These are phyloP conservation scores for Alentia gelatinosa DNA, from an alignment of 2,888 invertebrate genomes.

Conservation along the genomic window DNA sequence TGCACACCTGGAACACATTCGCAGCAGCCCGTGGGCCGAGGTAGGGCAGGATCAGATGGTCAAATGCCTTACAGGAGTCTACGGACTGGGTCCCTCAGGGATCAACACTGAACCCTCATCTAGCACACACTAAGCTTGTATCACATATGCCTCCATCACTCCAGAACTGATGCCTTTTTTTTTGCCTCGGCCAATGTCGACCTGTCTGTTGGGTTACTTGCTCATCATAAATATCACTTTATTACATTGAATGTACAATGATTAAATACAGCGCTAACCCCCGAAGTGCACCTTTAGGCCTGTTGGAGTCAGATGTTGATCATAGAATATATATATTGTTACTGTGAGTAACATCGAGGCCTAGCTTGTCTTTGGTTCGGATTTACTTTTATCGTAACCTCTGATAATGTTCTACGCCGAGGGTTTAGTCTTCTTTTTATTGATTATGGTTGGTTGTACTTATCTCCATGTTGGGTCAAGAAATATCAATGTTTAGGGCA, in stretches of 20 bases:
- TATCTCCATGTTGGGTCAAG: neutral
- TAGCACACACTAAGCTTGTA: neutral
- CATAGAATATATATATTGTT: neutral
- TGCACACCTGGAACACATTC: neutral
- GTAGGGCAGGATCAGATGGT: too few species aligned
- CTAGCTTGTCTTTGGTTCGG: neutral
- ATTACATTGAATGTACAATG: conserved; percentile 48
- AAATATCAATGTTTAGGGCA: too few species aligned
- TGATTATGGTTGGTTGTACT: neutral
- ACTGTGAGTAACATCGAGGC: neutral
- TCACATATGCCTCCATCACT: neutral
- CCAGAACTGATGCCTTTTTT: neutral
- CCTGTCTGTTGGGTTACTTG: neutral
- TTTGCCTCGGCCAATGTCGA: neutral
- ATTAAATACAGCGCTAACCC: conserved; percentile 42
- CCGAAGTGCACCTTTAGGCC: conserved; percentile 34
- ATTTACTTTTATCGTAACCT: neutral
- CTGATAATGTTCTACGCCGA: neutral
- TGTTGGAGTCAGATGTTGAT: neutral
- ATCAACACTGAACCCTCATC: neutral
- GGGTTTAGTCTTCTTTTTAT: neutral
- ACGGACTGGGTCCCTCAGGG: neutral
- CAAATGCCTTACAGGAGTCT: too few species aligned
- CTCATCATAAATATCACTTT: conserved; percentile 39
- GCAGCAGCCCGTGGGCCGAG: too few species aligned